Evolutionary conservation across 2,113 vertebrate species (phyloP).

Genomic region (Oncorhynchus tshawytscha): DNA sequence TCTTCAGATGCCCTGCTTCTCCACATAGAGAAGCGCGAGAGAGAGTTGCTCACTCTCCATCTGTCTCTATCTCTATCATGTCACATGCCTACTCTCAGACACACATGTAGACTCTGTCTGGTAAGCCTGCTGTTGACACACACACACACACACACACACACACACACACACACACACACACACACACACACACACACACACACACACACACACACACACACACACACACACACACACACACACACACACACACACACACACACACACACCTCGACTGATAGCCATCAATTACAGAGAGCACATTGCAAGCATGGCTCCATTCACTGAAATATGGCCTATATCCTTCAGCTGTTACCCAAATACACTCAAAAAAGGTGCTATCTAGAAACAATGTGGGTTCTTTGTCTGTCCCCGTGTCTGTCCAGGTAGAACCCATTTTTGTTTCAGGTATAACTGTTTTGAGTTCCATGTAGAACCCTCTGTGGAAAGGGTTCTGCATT

Average conservation of each 20-base stretch:
- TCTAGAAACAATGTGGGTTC: too few species aligned
- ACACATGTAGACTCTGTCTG: neutral
- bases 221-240: too few species aligned
- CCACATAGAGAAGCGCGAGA: slow-evolving; percentile 49
- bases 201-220: too few species aligned
- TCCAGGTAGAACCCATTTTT: too few species aligned
- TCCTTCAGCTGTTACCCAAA: neutral
- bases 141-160: neutral
- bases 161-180: too few species aligned
- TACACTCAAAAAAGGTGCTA: neutral
- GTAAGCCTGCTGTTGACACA: neutral
- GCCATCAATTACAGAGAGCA: neutral
- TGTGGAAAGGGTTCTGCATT: too few species aligned
- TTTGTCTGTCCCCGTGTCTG: too few species aligned
- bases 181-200: too few species aligned
- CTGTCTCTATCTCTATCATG: neutral
- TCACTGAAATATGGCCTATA: neutral
- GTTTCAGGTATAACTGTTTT: too few species aligned
- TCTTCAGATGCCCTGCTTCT: slow-evolving; percentile 59
- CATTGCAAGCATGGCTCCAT: neutral
- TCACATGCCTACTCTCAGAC: neutral
- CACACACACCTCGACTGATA: too few species aligned
- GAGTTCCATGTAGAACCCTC: too few species aligned
- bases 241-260: too few species aligned
- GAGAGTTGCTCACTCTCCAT: slow-evolving; percentile 7